A percentile compares a stretch with the other conserved stretches of the same genome.
Evolutionary conservation across 2,888 invertebrate genomes (phyloP).

Genomic region (Patella caerulea): DNA sequence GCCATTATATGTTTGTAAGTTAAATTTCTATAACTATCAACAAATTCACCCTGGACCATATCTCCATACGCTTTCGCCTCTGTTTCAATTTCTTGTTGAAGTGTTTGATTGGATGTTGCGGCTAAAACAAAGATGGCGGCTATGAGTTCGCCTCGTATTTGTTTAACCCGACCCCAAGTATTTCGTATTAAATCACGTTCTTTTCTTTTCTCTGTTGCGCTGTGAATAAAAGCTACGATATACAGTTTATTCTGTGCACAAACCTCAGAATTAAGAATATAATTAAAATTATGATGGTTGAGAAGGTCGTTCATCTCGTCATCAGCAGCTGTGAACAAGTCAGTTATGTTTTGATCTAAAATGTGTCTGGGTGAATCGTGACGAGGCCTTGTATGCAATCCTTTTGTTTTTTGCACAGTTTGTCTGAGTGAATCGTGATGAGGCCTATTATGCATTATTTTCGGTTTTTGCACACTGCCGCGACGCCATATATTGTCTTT

Average conservation of each 20-base stretch:
- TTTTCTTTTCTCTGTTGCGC: constrained; percentile 36
- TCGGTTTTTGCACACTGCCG: too few species aligned
- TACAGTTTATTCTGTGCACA: constrained; percentile 35
- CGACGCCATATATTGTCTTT: too few species aligned
- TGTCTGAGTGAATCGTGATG: too few species aligned
- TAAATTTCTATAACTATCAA: constrained; percentile 67
- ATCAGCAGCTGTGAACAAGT: too few species aligned
- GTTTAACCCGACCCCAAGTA: constrained; percentile 45
- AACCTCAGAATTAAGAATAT: constrained; percentile 28
- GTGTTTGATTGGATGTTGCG: neutral
- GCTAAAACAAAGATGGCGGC: constrained; percentile 43
- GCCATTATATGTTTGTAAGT: constrained; percentile 68
- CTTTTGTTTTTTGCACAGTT: too few species aligned
- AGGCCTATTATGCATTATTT: too few species aligned
- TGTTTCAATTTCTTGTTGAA: constrained; percentile 32
- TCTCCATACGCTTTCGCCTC: constrained; percentile 41
- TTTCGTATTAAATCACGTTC: constrained; percentile 43
- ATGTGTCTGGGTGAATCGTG: too few species aligned
- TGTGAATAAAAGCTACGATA: constrained; percentile 42
- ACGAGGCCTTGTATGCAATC: too few species aligned
- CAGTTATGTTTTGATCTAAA: too few species aligned
- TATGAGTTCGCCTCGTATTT: constrained; percentile 28
- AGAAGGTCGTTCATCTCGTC: constrained; percentile 13
- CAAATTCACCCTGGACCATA: constrained; percentile 58
- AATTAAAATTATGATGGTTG: constrained; percentile 36